A percentile compares a stretch with the other conserved stretches of the same genome.
phyloP scores from a whole-genome alignment of 2,888 invertebrate species.

The Phytoseiulus persimilis region DNA sequence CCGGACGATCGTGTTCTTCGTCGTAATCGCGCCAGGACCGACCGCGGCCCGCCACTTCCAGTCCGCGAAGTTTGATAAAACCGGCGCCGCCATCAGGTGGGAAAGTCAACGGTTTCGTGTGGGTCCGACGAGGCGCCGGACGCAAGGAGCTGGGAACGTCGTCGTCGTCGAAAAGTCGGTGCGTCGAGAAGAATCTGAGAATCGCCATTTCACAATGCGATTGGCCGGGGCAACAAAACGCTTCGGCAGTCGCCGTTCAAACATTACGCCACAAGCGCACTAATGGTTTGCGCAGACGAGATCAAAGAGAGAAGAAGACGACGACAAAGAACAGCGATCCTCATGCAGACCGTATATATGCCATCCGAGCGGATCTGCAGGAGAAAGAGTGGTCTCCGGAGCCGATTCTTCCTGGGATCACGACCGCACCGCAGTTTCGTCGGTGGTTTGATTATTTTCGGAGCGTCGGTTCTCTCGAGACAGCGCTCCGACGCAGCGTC shows the following conservation, averaged over 20 bases:
- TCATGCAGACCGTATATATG: neutral
- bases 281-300: neutral
- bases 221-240: neutral
- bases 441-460: neutral
- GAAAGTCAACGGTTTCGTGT: conserved; percentile 33
- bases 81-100: conserved; percentile 17
- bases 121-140: neutral
- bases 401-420: neutral
- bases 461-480: neutral
- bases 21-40: neutral
- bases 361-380: neutral
- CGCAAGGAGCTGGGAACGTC: neutral
- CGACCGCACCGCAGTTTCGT: neutral
- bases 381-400: neutral
- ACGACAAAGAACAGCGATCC: neutral
- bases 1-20: neutral
- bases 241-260: neutral
- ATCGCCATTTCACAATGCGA: neutral
- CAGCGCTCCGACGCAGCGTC: neutral
- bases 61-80: neutral
- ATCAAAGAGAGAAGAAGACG: neutral
- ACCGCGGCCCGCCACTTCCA: neutral
- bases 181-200: neutral
- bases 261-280: neutral
- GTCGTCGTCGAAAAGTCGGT: neutral